These are phyloP conservation scores for Passerina amoena DNA, from an alignment of 2,113 vertebrate species.

Conservation along the genomic window DNA sequence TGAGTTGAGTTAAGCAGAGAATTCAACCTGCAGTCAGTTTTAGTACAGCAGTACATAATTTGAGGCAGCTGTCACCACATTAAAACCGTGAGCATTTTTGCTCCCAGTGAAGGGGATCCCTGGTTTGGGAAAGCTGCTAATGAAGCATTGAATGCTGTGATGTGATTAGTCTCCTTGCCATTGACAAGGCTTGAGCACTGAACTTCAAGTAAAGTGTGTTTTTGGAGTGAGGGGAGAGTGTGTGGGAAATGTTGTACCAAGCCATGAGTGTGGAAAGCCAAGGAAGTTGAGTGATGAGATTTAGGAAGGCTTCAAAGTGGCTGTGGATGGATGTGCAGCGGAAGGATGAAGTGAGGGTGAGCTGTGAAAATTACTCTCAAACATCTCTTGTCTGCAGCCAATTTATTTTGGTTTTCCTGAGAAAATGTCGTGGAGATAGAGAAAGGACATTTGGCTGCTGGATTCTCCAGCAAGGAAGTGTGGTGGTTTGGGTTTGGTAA, in stretches of 20 bases:
- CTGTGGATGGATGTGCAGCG: conserved; percentile 3
- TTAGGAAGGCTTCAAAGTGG: neutral
- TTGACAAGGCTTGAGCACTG: neutral
- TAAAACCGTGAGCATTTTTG: neutral
- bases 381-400: neutral
- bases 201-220: neutral
- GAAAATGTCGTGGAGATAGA: neutral
- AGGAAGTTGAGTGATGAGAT: conserved; percentile 6
- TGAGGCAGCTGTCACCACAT: neutral
- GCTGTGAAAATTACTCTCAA: conserved; percentile 6
- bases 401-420: neutral
- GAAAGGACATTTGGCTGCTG: neutral
- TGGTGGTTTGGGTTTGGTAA: neutral
- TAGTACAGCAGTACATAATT: neutral
- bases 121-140: neutral
- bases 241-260: neutral
- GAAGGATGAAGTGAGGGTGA: neutral
- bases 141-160: neutral
- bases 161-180: neutral
- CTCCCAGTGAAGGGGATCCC: neutral
- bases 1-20: neutral
- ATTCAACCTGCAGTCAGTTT: neutral
- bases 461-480: neutral
- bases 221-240: neutral
- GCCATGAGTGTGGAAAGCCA: neutral